Percentiles rank a stretch among this genome's conserved stretches.
phyloP scores from a whole-genome alignment of 2,113 vertebrate genomes.

The Struthidea cinerea region DNA sequence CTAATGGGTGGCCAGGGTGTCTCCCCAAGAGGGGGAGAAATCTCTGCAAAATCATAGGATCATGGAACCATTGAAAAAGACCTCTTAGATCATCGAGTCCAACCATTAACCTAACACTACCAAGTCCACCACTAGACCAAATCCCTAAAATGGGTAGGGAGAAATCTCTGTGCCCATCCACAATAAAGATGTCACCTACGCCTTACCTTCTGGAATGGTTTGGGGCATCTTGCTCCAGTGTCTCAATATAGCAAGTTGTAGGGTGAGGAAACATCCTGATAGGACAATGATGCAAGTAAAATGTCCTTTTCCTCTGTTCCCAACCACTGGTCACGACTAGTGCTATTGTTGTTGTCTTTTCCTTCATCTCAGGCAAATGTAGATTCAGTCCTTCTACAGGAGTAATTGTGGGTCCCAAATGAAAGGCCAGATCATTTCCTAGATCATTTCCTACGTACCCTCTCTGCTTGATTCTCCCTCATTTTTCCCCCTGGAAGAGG shows the following conservation, averaged over 20 bases:
- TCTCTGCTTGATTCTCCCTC: neutral
- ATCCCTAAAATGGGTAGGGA: neutral
- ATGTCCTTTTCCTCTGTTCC: neutral
- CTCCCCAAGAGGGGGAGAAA: neutral
- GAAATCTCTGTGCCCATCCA: neutral
- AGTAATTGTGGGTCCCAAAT: neutral
- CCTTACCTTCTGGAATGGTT: neutral
- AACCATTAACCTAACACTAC: neutral
- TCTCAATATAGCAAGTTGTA: neutral
- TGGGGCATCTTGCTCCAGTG: neutral
- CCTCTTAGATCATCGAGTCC: accelerated
- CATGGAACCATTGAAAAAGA: neutral
- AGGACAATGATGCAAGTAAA: neutral
- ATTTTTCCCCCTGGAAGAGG: neutral
- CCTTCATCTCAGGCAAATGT: neutral
- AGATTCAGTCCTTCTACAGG: neutral
- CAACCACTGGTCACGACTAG: neutral
- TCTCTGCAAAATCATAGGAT: neutral
- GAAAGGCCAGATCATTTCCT: neutral
- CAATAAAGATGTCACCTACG: neutral
- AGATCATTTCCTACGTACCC: neutral
- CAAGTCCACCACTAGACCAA: neutral
- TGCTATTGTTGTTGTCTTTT: neutral
- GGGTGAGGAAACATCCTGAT: neutral
- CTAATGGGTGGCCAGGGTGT: neutral